Evolutionary conservation across 2,113 vertebrate genomes (phyloP).

Genomic region (Mus musculus): DNA sequence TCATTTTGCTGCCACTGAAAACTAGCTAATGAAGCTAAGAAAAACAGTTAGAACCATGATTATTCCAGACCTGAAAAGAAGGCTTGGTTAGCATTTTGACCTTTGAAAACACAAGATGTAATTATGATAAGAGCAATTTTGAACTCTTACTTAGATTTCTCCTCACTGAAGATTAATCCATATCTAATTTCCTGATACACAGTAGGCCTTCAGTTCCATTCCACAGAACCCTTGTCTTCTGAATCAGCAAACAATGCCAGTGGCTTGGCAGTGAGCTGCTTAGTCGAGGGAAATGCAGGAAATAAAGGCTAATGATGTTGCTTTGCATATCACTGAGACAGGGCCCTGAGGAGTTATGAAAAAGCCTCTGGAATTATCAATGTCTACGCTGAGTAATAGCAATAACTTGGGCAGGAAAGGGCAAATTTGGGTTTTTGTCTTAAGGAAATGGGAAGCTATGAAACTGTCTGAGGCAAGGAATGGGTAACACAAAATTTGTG

Average conservation of each 20-base stretch:
- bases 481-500: neutral
- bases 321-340: slow-evolving; percentile 42
- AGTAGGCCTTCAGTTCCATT: neutral
- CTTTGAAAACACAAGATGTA: neutral
- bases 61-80: neutral
- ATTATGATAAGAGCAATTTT: neutral
- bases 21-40: neutral
- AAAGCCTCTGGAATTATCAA: neutral
- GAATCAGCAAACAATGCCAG: neutral
- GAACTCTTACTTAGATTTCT: neutral
- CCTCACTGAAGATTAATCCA: neutral
- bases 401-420: neutral
- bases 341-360: neutral
- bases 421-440: slow-evolving; percentile 1
- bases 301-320: neutral
- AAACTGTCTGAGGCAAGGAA: slow-evolving; percentile 14
- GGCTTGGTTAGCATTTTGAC: neutral
- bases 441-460: neutral
- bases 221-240: neutral
- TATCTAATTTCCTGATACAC: neutral
- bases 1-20: slow-evolving; percentile 1
- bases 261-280: neutral
- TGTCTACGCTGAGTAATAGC: slow-evolving; percentile 16
- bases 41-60: neutral
- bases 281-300: neutral